These are phyloP conservation scores for Equus przewalskii DNA, from an alignment of 2,113 vertebrate genomes.

Conservation along the genomic window DNA sequence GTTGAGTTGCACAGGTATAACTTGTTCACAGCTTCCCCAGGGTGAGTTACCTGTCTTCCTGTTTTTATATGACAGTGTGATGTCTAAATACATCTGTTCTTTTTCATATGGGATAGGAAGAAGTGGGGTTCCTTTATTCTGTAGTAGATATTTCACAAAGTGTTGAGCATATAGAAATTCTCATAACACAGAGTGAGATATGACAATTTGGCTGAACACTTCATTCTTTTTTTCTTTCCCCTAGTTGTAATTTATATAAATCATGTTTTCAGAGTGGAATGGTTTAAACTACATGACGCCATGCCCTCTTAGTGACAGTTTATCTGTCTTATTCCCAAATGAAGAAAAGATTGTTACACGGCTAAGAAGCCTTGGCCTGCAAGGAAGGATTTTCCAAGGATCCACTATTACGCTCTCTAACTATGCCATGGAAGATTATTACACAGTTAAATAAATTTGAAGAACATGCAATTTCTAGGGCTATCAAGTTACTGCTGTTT, in stretches of 20 bases:
- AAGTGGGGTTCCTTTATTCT: background rate
- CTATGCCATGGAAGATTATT: background rate
- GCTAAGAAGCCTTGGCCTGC: background rate
- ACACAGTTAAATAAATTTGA: background rate
- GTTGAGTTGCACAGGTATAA: background rate
- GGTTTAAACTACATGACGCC: background rate
- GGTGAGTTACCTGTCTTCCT: background rate
- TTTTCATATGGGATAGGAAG: background rate
- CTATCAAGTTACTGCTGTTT: background rate
- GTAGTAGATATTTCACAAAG: background rate
- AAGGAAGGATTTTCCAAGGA: background rate
- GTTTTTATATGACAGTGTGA: background rate
- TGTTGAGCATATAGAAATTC: background rate
- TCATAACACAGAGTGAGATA: background rate
- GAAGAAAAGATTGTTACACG: background rate
- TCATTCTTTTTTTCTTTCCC: background rate
- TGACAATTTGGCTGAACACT: background rate
- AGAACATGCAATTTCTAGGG: background rate
- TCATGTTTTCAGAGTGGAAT: slow-evolving; percentile 1
- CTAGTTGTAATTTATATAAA: background rate
- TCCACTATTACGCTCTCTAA: background rate
- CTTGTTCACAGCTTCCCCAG: background rate
- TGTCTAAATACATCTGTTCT: background rate
- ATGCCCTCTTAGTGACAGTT: background rate
- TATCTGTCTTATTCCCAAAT: background rate